These are phyloP conservation scores for Atta cephalotes DNA, from an alignment of 1,140 invertebrate species.

Conservation along the genomic window DNA sequence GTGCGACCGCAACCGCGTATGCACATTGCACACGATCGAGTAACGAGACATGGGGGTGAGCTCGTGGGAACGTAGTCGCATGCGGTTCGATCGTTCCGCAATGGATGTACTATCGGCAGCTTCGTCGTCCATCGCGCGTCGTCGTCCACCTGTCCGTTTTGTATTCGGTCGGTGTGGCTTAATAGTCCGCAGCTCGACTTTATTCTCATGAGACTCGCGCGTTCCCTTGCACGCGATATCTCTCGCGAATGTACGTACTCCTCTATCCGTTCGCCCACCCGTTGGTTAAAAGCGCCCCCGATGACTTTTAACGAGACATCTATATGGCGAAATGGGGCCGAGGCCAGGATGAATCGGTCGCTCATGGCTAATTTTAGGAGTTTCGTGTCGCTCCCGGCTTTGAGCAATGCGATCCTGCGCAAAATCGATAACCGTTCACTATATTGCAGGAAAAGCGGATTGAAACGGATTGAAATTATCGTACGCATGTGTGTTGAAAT, in stretches of 20 bases:
- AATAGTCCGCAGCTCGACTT: slow-evolving; percentile 44
- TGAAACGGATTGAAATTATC: not conserved
- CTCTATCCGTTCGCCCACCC: not conserved
- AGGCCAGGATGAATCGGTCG: slow-evolving; percentile 41
- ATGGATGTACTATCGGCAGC: slow-evolving; percentile 49
- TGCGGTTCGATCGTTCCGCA: slow-evolving; percentile 46
- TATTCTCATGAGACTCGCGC: slow-evolving; percentile 51
- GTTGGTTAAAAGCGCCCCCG: slow-evolving; percentile 46
- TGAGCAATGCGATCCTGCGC: slow-evolving; percentile 12
- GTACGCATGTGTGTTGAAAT: not conserved
- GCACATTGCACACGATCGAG: slow-evolving; percentile 49
- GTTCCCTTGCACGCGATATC: slow-evolving; percentile 54
- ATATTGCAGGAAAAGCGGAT: not conserved
- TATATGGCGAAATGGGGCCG: slow-evolving; percentile 30
- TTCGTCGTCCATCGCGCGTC: not conserved
- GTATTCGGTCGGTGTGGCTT: slow-evolving; percentile 36
- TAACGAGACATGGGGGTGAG: slow-evolving; percentile 36
- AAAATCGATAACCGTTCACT: slow-evolving; percentile 29
- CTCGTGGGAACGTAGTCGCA: slow-evolving; percentile 59
- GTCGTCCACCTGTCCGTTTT: not conserved
- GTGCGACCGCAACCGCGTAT: slow-evolving; percentile 52
- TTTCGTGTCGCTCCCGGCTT: slow-evolving; percentile 7
- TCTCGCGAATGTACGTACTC: slow-evolving; percentile 35
- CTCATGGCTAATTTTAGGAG: slow-evolving; percentile 45
- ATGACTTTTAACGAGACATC: slow-evolving; percentile 57